Conservation (phyloP, 2,113 vertebrate genomes). For the Oxyruncus cristatus region DNA sequence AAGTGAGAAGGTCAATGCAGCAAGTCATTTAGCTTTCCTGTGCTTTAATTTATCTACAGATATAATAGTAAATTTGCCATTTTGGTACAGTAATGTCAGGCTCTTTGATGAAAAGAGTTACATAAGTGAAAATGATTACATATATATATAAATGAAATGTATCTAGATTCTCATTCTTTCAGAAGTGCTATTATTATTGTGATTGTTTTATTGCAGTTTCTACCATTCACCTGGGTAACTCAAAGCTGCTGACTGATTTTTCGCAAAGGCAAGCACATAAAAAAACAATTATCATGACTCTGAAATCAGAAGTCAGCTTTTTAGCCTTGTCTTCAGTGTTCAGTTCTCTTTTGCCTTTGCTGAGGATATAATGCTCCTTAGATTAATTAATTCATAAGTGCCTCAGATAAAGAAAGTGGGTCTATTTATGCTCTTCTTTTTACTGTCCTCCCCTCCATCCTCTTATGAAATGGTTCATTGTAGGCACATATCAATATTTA, state of each 20-base stretch:
- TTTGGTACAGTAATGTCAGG: constrained; percentile 10
- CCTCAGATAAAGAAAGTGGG: background rate
- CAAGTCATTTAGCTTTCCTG: background rate
- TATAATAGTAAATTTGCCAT: constrained; percentile 7
- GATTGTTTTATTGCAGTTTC: constrained; percentile 48
- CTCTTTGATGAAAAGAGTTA: background rate
- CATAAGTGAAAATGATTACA: constrained; percentile 1
- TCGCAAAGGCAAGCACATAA: constrained; percentile 29
- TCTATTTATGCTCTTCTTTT: background rate
- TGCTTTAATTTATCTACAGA: constrained; percentile 27
- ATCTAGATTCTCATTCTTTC: constrained; percentile 2
- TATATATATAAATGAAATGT: constrained; percentile 9
- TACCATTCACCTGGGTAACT: background rate
- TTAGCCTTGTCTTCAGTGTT: background rate
- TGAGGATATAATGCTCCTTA: background rate
- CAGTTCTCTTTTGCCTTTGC: background rate
- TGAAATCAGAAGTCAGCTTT: constrained; percentile 48
- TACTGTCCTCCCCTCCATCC: background rate
- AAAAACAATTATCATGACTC: background rate
- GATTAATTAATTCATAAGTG: background rate
- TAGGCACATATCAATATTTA: background rate
- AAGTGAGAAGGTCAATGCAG: constrained; percentile 34
- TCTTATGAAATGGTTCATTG: background rate
- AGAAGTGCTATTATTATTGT: constrained; percentile 16
- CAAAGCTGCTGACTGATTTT: constrained; percentile 42